A percentile compares a stretch with the other conserved stretches of the same genome.
Evolutionary conservation across 2,888 invertebrate genomes (phyloP).

Genomic region (Eilema depressum): DNA sequence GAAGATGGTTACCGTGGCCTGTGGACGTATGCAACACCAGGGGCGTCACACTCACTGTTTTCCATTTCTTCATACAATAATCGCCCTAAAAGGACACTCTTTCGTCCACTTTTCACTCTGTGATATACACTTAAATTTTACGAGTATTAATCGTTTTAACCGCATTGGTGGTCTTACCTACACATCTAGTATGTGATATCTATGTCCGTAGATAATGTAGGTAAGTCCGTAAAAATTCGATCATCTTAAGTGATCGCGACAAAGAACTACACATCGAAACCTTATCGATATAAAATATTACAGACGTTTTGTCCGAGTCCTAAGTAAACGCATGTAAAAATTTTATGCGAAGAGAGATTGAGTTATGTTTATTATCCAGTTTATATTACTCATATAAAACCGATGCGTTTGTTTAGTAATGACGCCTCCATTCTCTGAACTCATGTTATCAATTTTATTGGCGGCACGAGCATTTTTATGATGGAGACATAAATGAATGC

Average conservation of each 20-base stretch:
- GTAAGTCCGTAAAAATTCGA: slow-evolving; percentile 4
- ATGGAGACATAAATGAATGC: slow-evolving; percentile 33
- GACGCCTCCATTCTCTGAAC: slow-evolving; percentile 37
- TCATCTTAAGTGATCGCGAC: not conserved
- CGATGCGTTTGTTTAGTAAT: slow-evolving; percentile 39
- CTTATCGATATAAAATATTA: slow-evolving; percentile 15
- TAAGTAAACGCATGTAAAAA: slow-evolving; percentile 33
- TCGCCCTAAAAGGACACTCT: not conserved
- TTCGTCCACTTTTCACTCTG: not conserved
- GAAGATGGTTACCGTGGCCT: too few species aligned
- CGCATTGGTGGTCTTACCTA: not conserved
- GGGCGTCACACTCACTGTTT: too few species aligned
- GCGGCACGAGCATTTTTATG: slow-evolving; percentile 43
- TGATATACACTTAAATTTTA: not conserved
- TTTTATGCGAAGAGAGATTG: slow-evolving; percentile 41
- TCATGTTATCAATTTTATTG: slow-evolving; percentile 43
- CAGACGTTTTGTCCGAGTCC: slow-evolving; percentile 12
- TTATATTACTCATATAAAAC: slow-evolving; percentile 33
- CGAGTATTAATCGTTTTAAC: not conserved
- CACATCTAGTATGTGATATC: not conserved
- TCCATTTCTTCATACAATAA: not conserved
- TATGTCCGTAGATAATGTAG: slow-evolving; percentile 4
- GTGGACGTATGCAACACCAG: too few species aligned
- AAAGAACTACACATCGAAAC: not conserved
- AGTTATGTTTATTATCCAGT: slow-evolving; percentile 41